Base-by-base conservation (phyloP, 92 coral and sea anemone genomes). In the Phymanthus crucifer region DNA sequence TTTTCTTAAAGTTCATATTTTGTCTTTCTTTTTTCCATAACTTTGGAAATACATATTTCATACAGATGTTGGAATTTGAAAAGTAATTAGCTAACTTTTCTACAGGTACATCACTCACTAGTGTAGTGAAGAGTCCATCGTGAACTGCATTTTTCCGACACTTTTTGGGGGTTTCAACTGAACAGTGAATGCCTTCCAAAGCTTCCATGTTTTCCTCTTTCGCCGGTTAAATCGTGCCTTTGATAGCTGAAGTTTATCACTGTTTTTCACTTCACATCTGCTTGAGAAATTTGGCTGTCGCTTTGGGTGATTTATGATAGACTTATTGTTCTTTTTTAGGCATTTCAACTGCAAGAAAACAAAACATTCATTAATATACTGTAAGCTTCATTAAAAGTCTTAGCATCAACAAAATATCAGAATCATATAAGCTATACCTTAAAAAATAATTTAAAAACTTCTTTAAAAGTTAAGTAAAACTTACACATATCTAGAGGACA, bases 21-120 rank as follows among this genome's bases (percentile, higher is more conserved):
- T 54, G 38, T 50, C n/a, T 48, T 73, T 47, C 4, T 35, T 73
- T 73, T 73, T 31, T 73, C 64, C 56, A 47, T 43, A 54, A 73
- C 78, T 73, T 73, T 73, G 78, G 78, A 73, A 73, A 21, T 45
- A 45, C n/a, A n/a, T n/a, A n/a, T n/a, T n/a, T n/a, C n/a, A n/a
- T n/a, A n/a, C n/a, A n/a, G n/a, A n/a, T n/a, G n/a, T n/a, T n/a
- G n/a, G n/a, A n/a, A n/a, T n/a, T n/a, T n/a, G n/a, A n/a, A n/a
- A n/a, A n/a, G n/a, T n/a, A n/a, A n/a, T n/a, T n/a, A n/a, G n/a
- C n/a, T n/a, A n/a, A n/a, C n/a, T n/a, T n/a, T n/a, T n/a, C n/a
- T n/a, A n/a, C n/a, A n/a, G n/a, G n/a, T n/a, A n/a, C n/a, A n/a
- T n/a, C n/a, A n/a, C n/a, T n/a, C n/a, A n/a, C n/a, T n/a, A n/a